phyloP scores from a whole-genome alignment of 2,797 vertebrate genomes.

The Benthosema pterotum region DNA sequence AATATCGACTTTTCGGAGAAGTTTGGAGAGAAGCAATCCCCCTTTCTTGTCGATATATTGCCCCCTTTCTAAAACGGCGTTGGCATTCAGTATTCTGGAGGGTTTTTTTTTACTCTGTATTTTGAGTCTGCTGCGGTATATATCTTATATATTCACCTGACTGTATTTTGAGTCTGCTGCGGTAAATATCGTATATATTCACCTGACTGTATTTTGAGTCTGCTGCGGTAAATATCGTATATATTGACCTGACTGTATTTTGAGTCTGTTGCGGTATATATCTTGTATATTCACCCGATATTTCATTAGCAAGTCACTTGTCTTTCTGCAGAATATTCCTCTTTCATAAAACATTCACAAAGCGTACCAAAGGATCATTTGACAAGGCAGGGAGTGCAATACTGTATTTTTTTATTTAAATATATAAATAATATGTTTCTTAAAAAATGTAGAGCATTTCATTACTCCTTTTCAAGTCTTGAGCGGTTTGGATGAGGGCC shows the following conservation, averaged over 20 bases:
- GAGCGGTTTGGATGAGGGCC: slow-evolving; percentile 14
- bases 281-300: slow-evolving; percentile 16
- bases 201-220: too few species aligned
- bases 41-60: too few species aligned
- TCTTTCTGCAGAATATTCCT: slow-evolving; percentile 42
- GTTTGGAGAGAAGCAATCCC: too few species aligned
- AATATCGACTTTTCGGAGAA: too few species aligned
- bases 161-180: too few species aligned
- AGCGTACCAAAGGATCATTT: slow-evolving; percentile 47
- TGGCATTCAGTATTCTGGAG: slow-evolving; percentile 17
- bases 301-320: slow-evolving; percentile 24
- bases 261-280: slow-evolving; percentile 15
- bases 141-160: slow-evolving; percentile 11
- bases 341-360: slow-evolving; percentile 54
- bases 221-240: too few species aligned
- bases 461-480: slow-evolving; percentile 15
- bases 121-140: slow-evolving; percentile 15
- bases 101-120: too few species aligned
- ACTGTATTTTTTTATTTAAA: slow-evolving; percentile 16
- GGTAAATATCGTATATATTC: too few species aligned
- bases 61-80: background rate
- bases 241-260: too few species aligned
- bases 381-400: slow-evolving; percentile 30
- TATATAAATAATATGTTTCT: background rate
- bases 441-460: slow-evolving; percentile 23